These are phyloP conservation scores for Candidula unifasciata DNA, from an alignment of 2,888 invertebrate species.

Conservation along the genomic window DNA sequence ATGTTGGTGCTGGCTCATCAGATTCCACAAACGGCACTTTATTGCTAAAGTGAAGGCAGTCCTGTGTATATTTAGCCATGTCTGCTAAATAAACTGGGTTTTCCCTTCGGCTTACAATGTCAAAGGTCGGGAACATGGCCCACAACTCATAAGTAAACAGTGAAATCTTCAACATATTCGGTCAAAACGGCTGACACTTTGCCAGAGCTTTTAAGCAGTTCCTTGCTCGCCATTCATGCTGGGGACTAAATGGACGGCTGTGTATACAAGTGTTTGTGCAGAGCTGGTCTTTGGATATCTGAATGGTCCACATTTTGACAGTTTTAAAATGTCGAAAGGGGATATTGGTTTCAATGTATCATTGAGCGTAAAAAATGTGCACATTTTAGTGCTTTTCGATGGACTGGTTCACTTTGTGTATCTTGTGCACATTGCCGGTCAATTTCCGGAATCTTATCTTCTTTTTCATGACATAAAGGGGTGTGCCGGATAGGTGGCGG, in stretches of 20 bases:
- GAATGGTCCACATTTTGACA: not conserved
- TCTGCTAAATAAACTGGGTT: constrained; percentile 2
- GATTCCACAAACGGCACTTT: not conserved
- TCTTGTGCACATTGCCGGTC: no score
- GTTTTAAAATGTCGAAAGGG: not conserved
- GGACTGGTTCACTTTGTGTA: no score
- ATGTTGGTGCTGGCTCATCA: not conserved
- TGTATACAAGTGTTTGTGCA: not conserved
- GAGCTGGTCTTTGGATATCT: not conserved
- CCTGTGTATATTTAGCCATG: constrained; percentile 7
- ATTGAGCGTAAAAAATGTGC: no score
- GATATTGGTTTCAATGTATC: no score
- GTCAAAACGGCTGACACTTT: constrained; percentile 17
- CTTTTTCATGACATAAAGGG: no score
- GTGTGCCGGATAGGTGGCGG: no score
- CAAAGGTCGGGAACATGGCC: not conserved
- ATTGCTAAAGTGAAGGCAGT: not conserved
- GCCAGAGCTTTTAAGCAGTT: not conserved
- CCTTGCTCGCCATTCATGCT: not conserved
- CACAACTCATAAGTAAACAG: constrained; percentile 2
- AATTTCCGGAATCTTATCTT: no score
- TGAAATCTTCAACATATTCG: not conserved
- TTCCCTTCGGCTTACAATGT: not conserved
- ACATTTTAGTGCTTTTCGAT: no score
- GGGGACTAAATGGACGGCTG: no score